Percentiles rank a stretch among this genome's conserved stretches.
phyloP scores from a whole-genome alignment of 2,113 vertebrate genomes.

The Oncorhynchus clarkii region DNA sequence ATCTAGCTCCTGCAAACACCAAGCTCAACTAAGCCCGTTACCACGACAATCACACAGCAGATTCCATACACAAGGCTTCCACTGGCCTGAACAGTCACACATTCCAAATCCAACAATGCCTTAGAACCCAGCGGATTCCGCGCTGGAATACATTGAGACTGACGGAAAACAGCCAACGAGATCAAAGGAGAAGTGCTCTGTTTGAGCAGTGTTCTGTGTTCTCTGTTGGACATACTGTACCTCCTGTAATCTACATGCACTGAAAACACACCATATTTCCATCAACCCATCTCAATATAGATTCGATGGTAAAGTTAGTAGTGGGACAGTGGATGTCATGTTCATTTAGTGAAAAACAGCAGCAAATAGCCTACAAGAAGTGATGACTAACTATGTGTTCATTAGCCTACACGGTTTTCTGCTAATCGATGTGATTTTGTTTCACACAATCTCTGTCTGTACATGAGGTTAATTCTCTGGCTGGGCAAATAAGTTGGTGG shows the following conservation, averaged over 20 bases:
- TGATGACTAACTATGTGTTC: too few relatives aligned
- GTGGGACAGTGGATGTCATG: neutral
- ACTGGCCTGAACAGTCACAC: neutral
- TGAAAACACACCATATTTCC: neutral
- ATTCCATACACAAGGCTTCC: neutral
- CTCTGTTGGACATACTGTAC: neutral
- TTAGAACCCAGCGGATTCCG: neutral
- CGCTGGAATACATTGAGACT: neutral
- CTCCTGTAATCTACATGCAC: neutral
- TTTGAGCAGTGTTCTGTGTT: neutral
- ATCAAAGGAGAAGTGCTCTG: neutral
- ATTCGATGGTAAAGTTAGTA: neutral
- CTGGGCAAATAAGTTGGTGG: too few relatives aligned
- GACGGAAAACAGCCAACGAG: neutral
- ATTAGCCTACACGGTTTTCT: too few relatives aligned
- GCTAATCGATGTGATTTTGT: too few relatives aligned
- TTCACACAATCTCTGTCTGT: too few relatives aligned
- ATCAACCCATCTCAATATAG: neutral
- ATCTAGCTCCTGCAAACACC: slow-evolving; percentile 8
- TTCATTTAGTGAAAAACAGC: neutral
- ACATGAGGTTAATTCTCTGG: too few relatives aligned
- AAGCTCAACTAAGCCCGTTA: neutral
- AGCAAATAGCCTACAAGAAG: too few relatives aligned
- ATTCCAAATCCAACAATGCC: slow-evolving; percentile 1
- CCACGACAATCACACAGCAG: slow-evolving; percentile 4